Conservation (phyloP, 35 echinoderm and acorn worm genomes). For the Lytechinus pictus region DNA sequence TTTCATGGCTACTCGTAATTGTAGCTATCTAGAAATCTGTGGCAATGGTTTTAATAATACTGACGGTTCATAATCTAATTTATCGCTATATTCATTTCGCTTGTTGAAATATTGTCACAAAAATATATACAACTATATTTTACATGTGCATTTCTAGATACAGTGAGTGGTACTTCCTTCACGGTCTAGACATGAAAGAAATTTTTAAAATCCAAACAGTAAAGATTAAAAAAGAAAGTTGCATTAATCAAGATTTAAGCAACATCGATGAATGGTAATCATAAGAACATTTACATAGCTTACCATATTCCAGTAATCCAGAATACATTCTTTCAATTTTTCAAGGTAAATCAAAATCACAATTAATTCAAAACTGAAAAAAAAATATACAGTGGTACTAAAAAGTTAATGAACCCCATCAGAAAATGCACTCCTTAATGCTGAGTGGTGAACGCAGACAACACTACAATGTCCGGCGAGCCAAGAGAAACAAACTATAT, state of each 20-base stretch:
- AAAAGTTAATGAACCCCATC: too few relatives aligned
- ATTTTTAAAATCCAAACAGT: background rate
- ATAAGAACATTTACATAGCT: background rate
- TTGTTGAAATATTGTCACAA: background rate
- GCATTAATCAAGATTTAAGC: too few relatives aligned
- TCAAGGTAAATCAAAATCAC: background rate
- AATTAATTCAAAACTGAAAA: background rate
- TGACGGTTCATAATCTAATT: background rate
- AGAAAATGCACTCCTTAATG: too few relatives aligned
- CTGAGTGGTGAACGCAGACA: too few relatives aligned
- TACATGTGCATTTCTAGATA: background rate
- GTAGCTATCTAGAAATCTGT: background rate
- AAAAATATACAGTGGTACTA: background rate
- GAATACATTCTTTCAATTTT: background rate
- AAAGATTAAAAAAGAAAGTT: background rate
- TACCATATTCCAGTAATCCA: background rate
- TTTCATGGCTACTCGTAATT: background rate
- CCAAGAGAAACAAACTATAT: too few relatives aligned
- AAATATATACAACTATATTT: background rate
- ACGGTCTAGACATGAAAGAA: background rate
- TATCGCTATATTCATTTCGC: background rate
- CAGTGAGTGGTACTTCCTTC: background rate
- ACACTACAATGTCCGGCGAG: too few relatives aligned
- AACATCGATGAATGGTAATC: background rate
- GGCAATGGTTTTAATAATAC: slow-evolving; percentile 10